These are phyloP conservation scores for Nephrotoma appendiculata DNA, from an alignment of 2,888 invertebrate genomes.

Conservation along the genomic window DNA sequence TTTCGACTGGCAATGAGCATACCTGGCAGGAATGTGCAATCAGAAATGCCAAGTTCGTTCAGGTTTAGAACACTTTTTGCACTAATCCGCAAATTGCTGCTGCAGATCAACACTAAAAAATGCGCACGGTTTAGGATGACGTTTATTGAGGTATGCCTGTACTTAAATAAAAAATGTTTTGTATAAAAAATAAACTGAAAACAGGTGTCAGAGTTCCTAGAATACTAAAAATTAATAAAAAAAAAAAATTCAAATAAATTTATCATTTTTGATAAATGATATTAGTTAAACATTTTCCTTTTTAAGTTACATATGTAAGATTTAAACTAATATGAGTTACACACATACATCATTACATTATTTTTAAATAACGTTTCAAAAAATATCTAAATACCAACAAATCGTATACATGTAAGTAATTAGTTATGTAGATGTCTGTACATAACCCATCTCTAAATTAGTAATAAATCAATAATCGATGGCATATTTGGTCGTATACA, in stretches of 20 bases:
- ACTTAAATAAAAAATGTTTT: neutral
- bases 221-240: slow-evolving; percentile 1
- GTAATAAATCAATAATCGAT: neutral
- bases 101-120: too few relatives aligned
- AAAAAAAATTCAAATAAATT: neutral
- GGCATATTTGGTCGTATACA: neutral
- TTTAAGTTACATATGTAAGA: too few relatives aligned
- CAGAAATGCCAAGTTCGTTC: too few relatives aligned
- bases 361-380: neutral
- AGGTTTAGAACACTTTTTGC: too few relatives aligned
- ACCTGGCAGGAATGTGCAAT: too few relatives aligned
- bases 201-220: slow-evolving; percentile 3
- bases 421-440: neutral
- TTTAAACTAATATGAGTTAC: neutral
- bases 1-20: too few relatives aligned
- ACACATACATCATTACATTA: neutral
- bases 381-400: neutral
- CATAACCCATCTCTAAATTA: neutral
- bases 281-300: neutral
- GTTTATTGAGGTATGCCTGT: neutral
- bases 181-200: neutral
- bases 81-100: too few relatives aligned
- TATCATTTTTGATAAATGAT: neutral
- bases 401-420: neutral
- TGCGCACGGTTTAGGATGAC: too few relatives aligned